phyloP scores from a whole-genome alignment of 2,888 invertebrate species.

The Abrostola triplasia region DNA sequence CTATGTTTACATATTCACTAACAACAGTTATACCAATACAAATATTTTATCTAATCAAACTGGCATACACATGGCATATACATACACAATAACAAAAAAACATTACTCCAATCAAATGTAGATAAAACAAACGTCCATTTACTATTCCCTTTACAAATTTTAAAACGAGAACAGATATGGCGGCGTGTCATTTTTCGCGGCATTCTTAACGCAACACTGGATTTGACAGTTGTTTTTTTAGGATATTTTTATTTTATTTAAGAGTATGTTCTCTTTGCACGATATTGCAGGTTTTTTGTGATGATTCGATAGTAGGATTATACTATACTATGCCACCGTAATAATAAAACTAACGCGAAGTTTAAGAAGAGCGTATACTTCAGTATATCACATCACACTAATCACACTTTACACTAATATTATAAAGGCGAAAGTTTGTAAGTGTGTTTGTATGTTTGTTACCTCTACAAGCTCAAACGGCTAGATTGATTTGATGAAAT shows the following conservation, averaged over 20 bases:
- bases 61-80: background rate
- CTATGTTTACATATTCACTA: background rate
- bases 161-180: constrained; percentile 3
- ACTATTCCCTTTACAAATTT: constrained; percentile 1
- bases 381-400: too few species aligned
- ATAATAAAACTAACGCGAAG: too few species aligned
- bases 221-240: constrained; percentile 15
- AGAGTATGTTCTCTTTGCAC: too few species aligned
- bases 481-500: too few species aligned
- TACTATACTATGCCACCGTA: too few species aligned
- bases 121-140: constrained; percentile 8
- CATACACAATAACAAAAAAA: background rate
- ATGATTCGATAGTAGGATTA: too few species aligned
- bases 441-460: too few species aligned
- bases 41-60: background rate
- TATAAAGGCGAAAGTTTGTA: too few species aligned
- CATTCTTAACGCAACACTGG: constrained; percentile 15
- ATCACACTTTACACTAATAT: too few species aligned
- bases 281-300: constrained; percentile 2
- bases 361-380: too few species aligned
- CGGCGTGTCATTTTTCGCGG: constrained; percentile 9
- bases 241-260: background rate
- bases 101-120: constrained; percentile 1
- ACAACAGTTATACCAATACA: background rate
- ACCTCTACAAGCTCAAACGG: too few species aligned